Percentiles rank a stretch among this genome's conserved stretches.
Conservation (phyloP, 2,888 invertebrate genomes). For the Anthophora plumipes region DNA sequence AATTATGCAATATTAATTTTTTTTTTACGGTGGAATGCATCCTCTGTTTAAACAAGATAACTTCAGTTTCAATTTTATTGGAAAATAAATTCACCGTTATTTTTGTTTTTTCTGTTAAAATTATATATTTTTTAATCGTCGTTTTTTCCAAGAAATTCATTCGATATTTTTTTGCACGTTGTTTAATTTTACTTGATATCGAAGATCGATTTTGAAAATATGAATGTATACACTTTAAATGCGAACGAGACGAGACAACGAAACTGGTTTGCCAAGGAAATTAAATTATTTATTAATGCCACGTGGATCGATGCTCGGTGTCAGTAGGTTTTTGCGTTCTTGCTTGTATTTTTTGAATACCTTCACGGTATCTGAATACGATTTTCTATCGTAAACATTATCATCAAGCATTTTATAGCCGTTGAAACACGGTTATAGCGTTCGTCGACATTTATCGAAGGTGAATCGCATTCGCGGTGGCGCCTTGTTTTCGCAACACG, state of each 20-base stretch:
- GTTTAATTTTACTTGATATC: not conserved
- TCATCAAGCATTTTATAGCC: conserved; percentile 32
- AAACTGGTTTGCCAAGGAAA: conserved; percentile 29
- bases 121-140: not conserved
- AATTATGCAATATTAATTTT: not conserved
- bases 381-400: conserved; percentile 50
- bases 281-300: conserved; percentile 41
- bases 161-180: not conserved
- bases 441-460: conserved; percentile 61
- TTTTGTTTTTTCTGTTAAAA: not conserved
- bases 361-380: not conserved
- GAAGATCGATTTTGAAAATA: not conserved
- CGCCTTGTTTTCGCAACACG: conserved; percentile 72
- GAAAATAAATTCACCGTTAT: not conserved
- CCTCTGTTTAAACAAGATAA: not conserved
- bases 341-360: not conserved
- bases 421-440: conserved; percentile 32
- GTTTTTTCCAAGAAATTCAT: not conserved
- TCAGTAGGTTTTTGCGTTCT: conserved; percentile 3
- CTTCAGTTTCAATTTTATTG: not conserved
- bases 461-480: conserved; percentile 65
- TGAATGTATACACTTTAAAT: not conserved
- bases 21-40: no score
- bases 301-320: conserved; percentile 27
- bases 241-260: not conserved